Conservation (phyloP, 2,888 invertebrate genomes). For the Phrixothrix hirtus region DNA sequence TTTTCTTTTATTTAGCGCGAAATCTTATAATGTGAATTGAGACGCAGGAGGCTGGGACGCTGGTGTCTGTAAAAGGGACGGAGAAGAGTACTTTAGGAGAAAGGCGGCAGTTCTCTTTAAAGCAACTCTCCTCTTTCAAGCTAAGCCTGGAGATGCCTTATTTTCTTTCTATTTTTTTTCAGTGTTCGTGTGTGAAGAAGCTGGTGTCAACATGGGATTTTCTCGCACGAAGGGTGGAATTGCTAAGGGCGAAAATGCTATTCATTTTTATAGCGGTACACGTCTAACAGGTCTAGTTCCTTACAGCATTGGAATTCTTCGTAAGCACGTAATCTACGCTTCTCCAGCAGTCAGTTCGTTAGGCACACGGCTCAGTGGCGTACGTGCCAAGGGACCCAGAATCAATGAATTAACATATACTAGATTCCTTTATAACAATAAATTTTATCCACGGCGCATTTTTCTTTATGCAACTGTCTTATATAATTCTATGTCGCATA, state of each 20-base stretch:
- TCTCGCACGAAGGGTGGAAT: slow-evolving; percentile 32
- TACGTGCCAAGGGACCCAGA: slow-evolving; percentile 36
- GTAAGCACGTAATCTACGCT: slow-evolving; percentile 39
- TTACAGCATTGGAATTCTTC: slow-evolving; percentile 40
- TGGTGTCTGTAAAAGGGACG: slow-evolving; percentile 32
- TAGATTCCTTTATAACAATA: slow-evolving; percentile 2
- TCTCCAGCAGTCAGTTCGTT: slow-evolving; percentile 38
- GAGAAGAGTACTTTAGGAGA: slow-evolving; percentile 38
- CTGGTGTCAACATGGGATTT: slow-evolving; percentile 51
- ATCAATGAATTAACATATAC: slow-evolving; percentile 35
- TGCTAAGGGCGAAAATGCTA: slow-evolving; percentile 42
- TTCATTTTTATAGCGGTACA: slow-evolving; percentile 45
- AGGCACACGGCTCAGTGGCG: slow-evolving; percentile 37
- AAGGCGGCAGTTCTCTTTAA: slow-evolving; percentile 39
- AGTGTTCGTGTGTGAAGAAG: slow-evolving; percentile 48
- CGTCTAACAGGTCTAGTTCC: slow-evolving; percentile 31
- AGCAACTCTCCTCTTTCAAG: slow-evolving; percentile 43
- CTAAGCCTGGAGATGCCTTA: slow-evolving; percentile 46
- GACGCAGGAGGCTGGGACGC: slow-evolving; percentile 36
- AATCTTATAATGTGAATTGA: slow-evolving; percentile 47
- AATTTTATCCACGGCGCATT: no score
- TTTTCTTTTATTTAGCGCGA: slow-evolving; percentile 47
- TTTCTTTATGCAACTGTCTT: no score
- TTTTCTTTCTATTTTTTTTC: slow-evolving; percentile 48
- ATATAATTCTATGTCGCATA: no score